Evolutionary conservation across 1,140 invertebrate genomes (phyloP).

Genomic region (Archivesica marissinica): DNA sequence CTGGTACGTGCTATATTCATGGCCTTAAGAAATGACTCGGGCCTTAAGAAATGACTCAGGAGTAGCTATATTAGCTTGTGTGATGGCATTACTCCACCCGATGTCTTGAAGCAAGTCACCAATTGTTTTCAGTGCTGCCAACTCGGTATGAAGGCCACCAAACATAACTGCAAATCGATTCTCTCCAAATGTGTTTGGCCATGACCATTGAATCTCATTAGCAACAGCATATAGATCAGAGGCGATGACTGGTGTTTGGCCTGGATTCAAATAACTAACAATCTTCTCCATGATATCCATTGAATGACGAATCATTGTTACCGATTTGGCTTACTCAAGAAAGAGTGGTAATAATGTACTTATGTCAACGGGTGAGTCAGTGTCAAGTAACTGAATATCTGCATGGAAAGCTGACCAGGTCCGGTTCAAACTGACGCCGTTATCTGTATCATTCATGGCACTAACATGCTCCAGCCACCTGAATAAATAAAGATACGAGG

Average conservation of each 20-base stretch:
- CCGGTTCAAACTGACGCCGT: too few species aligned
- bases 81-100: constrained; percentile 67
- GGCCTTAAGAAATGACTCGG: constrained; percentile 62
- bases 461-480: constrained; percentile 20
- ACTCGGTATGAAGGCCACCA: constrained; percentile 57
- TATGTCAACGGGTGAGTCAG: not conserved
- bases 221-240: constrained; percentile 64
- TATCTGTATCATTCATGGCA: too few species aligned
- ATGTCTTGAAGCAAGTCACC: constrained; percentile 68
- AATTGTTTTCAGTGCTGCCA: constrained; percentile 63
- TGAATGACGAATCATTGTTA: constrained; percentile 62
- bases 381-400: not conserved
- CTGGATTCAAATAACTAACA: constrained; percentile 60
- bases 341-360: constrained; percentile 57
- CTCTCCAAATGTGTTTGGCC: constrained; percentile 70
- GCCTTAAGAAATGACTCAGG: constrained; percentile 60
- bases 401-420: constrained; percentile 42
- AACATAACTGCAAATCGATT: constrained; percentile 67
- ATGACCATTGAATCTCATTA: constrained; percentile 70
- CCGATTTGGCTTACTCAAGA: constrained; percentile 43
- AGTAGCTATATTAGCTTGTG: constrained; percentile 60
- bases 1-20: constrained; percentile 35
- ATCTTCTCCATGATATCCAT: constrained; percentile 55
- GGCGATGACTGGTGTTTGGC: constrained; percentile 61
- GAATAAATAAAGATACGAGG: too few species aligned